A percentile compares a stretch with the other conserved stretches of the same genome.
phyloP scores from a whole-genome alignment of 2,113 vertebrate species.

The Phoenicopterus ruber region DNA sequence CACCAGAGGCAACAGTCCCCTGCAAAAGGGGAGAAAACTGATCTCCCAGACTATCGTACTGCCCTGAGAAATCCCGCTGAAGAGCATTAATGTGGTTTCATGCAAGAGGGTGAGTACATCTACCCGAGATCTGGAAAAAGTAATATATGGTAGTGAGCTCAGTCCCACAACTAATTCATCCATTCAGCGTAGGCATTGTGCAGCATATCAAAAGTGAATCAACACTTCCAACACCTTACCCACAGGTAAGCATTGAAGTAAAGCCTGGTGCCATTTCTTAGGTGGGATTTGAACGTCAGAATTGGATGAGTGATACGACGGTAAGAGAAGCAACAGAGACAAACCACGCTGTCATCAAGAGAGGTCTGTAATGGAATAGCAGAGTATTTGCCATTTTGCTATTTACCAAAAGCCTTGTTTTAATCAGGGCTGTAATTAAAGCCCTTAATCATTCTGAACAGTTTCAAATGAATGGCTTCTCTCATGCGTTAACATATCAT shows the following conservation, averaged over 20 bases:
- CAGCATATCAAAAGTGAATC: not conserved
- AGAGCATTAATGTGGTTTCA: not conserved
- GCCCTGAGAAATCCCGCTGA: not conserved
- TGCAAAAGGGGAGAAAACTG: not conserved
- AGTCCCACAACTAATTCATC: not conserved
- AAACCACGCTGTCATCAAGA: not conserved
- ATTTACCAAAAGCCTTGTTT: constrained; percentile 61
- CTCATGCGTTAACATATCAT: constrained; percentile 52
- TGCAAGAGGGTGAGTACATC: not conserved
- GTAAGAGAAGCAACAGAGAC: not conserved
- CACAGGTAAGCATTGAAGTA: constrained; percentile 16
- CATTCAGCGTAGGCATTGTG: not conserved
- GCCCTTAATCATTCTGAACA: constrained; percentile 63
- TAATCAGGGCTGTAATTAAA: constrained; percentile 59
- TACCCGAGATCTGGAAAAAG: not conserved
- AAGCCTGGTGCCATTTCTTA: not conserved
- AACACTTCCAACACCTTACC: not conserved
- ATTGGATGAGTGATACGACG: not conserved
- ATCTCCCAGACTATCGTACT: not conserved
- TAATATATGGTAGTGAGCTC: not conserved
- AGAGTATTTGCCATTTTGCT: constrained; percentile 47
- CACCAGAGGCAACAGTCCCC: constrained; percentile 37
- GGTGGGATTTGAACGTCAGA: not conserved
- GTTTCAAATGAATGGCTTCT: constrained; percentile 63
- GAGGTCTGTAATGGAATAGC: constrained; percentile 30